phyloP scores from a whole-genome alignment of 2,797 vertebrate genomes.

The Sarcophilus harrisii region DNA sequence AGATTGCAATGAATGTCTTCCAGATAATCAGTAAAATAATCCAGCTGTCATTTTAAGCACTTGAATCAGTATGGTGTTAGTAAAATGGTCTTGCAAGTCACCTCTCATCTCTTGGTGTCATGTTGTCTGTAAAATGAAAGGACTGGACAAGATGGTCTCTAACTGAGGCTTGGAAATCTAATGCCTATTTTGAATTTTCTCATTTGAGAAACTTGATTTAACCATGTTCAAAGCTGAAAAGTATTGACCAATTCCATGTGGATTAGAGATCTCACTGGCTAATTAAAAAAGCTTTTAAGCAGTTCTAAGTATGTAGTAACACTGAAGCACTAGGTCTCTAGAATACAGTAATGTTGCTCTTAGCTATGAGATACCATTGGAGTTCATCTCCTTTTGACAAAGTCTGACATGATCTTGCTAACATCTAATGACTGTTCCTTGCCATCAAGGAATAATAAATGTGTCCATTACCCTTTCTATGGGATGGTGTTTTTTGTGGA shows the following conservation, averaged over 20 bases:
- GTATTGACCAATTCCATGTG: neutral
- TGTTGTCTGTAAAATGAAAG: neutral
- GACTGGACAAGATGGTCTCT: neutral
- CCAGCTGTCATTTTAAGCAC: conserved; percentile 46
- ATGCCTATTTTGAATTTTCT: neutral
- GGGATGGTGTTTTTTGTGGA: conserved; percentile 51
- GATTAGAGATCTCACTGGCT: conserved; percentile 20
- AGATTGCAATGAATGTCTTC: conserved; percentile 10
- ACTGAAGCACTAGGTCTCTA: conserved; percentile 20
- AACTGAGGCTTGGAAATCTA: neutral
- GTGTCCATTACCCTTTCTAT: conserved; percentile 22
- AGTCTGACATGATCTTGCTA: neutral
- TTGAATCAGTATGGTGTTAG: neutral
- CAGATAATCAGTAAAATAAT: conserved; percentile 19
- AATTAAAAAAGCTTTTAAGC: conserved; percentile 29
- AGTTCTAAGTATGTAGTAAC: conserved; percentile 13
- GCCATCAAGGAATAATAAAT: conserved; percentile 26
- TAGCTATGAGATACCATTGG: conserved; percentile 13
- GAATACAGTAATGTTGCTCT: neutral
- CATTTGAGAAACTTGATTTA: neutral
- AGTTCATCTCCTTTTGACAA: conserved; percentile 44
- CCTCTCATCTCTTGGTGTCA: neutral
- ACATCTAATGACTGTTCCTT: neutral
- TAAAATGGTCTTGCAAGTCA: neutral
- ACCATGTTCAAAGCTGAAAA: neutral